These are phyloP conservation scores for Scomberomorus guttatus DNA, from an alignment of 2,797 vertebrate genomes.

Conservation along the genomic window DNA sequence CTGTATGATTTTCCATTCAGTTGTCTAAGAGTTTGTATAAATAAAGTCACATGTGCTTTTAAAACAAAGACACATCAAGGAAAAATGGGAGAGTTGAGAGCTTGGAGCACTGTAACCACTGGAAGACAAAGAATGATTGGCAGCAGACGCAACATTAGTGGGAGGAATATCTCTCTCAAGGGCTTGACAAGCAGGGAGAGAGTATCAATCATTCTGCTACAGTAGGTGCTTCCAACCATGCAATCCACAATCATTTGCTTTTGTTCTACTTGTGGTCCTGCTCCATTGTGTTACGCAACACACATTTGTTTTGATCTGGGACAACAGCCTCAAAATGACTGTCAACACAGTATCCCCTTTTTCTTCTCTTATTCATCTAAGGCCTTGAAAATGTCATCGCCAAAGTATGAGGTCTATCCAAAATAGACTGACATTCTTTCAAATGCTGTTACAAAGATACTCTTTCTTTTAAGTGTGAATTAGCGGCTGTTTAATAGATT, in stretches of 20 bases:
- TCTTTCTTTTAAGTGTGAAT: slow-evolving; percentile 10
- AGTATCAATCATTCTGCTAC: slow-evolving; percentile 68
- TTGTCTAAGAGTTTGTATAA: slow-evolving; percentile 40
- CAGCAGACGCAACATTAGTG: slow-evolving; percentile 62
- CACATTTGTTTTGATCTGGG: slow-evolving; percentile 72
- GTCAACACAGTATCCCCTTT: slow-evolving; percentile 48
- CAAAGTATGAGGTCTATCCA: slow-evolving; percentile 47
- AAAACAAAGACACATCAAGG: slow-evolving; percentile 38
- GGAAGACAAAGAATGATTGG: slow-evolving; percentile 70
- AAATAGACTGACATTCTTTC: slow-evolving; percentile 50
- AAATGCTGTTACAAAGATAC: slow-evolving; percentile 35
- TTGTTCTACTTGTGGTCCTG: slow-evolving; percentile 58
- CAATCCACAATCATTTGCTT: slow-evolving; percentile 58
- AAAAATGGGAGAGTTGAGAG: slow-evolving; percentile 28
- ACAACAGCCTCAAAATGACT: slow-evolving; percentile 51
- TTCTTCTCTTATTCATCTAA: slow-evolving; percentile 57
- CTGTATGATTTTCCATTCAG: slow-evolving; percentile 19
- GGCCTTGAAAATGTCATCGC: slow-evolving; percentile 41
- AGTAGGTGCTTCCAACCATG: slow-evolving; percentile 60
- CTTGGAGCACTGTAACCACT: slow-evolving; percentile 42
- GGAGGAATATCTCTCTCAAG: slow-evolving; percentile 66
- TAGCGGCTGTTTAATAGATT: slow-evolving; percentile 4
- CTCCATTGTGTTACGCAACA: slow-evolving; percentile 62
- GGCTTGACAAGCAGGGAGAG: slow-evolving; percentile 55
- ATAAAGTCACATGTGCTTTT: slow-evolving; percentile 35